These are phyloP conservation scores for Doryteuthis pealeii DNA, from an alignment of 1,140 invertebrate genomes.

Conservation along the genomic window DNA sequence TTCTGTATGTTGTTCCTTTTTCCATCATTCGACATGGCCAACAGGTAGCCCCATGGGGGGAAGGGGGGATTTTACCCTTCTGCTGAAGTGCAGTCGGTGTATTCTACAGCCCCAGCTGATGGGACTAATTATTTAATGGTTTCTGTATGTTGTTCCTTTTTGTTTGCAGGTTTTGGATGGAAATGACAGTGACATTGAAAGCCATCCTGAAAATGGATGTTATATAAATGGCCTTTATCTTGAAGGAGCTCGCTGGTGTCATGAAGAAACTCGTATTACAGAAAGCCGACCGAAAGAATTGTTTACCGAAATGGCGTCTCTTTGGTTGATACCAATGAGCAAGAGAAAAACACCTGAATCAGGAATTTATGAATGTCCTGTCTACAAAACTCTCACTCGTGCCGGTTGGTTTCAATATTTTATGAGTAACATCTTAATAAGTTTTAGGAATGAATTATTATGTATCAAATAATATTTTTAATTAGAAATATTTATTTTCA, in stretches of 20 bases:
- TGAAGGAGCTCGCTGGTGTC: constrained; percentile 61
- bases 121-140: too few species aligned
- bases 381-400: constrained; percentile 61
- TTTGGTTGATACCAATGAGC: constrained; percentile 57
- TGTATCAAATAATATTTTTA: neutral
- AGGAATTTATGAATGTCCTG: constrained; percentile 60
- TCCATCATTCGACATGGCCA: too few species aligned
- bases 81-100: too few species aligned
- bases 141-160: neutral
- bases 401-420: constrained; percentile 53
- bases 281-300: constrained; percentile 60
- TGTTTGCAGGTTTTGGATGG: constrained; percentile 47
- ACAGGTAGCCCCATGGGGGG: too few species aligned
- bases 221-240: constrained; percentile 60
- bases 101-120: too few species aligned
- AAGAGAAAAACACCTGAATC: constrained; percentile 44
- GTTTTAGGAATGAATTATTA: neutral
- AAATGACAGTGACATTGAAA: constrained; percentile 38
- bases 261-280: constrained; percentile 35
- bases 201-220: constrained; percentile 55
- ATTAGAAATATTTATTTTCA: neutral
- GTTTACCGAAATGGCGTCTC: constrained; percentile 58
- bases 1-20: too few species aligned
- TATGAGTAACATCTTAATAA: neutral
- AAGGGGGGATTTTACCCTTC: too few species aligned